Evolutionary conservation across 2,888 invertebrate species (phyloP), one percentile per base, ranked within the genome.

Genomic region (Rhagophthalmus giganteus): DNA sequence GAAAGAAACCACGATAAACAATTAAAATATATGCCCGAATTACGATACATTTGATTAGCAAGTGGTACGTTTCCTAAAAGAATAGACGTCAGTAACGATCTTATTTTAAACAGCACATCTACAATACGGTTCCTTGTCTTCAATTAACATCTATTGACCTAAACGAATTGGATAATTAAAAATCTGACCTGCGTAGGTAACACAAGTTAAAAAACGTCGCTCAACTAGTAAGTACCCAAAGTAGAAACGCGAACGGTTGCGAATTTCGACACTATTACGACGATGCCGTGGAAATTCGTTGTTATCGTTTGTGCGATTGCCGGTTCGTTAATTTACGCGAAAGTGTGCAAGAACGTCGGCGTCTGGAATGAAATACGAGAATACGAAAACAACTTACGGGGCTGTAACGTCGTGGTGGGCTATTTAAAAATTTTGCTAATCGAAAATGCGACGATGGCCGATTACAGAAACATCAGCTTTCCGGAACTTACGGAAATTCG

Each of bases 401-500:
- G 82, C 59, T 92, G 91, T 67, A 81, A 81, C 1, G 86, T 93
- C 1, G 82, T 96, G 32, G 83, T 88, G 61, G 96, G 96, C 0
- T 83, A 81, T 60, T 78, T 96, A 1, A 80, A 84, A 58, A 83
- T 94, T 33, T 78, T 85, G 0, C 74, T 89, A 11, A 78, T 92
- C 51, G 84, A 87, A 51, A 73, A 73, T 39, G 68, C 62, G 6
- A 59, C 33, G 2, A 31, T 39, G 2, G 42, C 48, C 7, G 54
- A 61, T 14, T 64, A 61, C 44, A 60, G 58, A 11, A 49, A 53
- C 12, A 60, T 65, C 2, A 73, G 75, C 11, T 88, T 89, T 71
- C 87, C 87, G 0, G 77, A 86, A 57, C 77, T 95, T 0, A 79
- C 83, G 44, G 93, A 94, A 78, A 86, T 96, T 55, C 92, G 90